phyloP scores from a whole-genome alignment of 2,888 invertebrate genomes.

The Dioctria linearis region DNA sequence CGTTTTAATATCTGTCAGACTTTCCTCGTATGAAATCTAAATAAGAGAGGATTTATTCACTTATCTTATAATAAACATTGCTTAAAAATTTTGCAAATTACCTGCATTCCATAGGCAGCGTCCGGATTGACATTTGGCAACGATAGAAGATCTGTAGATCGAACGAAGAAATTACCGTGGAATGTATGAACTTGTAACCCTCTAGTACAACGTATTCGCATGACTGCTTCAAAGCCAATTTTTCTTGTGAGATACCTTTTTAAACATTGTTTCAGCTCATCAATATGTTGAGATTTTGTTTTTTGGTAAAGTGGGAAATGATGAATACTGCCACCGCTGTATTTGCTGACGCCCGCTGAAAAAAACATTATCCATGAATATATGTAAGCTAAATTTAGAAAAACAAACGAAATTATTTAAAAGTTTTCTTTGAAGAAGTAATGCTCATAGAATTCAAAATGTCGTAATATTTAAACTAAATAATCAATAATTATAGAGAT shows the following conservation, averaged over 20 bases:
- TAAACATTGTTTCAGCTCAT: slow-evolving; percentile 83
- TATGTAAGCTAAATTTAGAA: neutral
- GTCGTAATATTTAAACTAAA: no score
- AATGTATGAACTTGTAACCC: slow-evolving; percentile 97
- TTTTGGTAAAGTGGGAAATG: slow-evolving; percentile 91
- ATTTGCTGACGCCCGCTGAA: slow-evolving; percentile 91
- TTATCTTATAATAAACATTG: neutral
- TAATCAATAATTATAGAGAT: no score
- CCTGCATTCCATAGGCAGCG: slow-evolving; percentile 98
- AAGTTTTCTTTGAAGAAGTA: no score
- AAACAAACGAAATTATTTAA: neutral
- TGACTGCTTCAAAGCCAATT: slow-evolving; percentile 99
- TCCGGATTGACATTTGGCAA: slow-evolving; percentile 98
- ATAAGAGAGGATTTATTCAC: neutral
- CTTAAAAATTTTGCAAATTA: slow-evolving; percentile 66
- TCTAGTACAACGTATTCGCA: slow-evolving; percentile 95
- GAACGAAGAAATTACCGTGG: slow-evolving; percentile 99
- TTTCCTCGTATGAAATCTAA: slow-evolving; percentile 87
- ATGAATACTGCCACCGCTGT: slow-evolving; percentile 94
- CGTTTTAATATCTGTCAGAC: slow-evolving; percentile 85
- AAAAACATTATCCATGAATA: slow-evolving; percentile 19
- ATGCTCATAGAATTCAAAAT: no score
- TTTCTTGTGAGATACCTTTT: slow-evolving; percentile 94
- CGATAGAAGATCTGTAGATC: slow-evolving; percentile 96
- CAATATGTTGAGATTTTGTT: slow-evolving; percentile 79